Conservation (phyloP, 2,888 invertebrate genomes). For the Matsumyia berberina region DNA sequence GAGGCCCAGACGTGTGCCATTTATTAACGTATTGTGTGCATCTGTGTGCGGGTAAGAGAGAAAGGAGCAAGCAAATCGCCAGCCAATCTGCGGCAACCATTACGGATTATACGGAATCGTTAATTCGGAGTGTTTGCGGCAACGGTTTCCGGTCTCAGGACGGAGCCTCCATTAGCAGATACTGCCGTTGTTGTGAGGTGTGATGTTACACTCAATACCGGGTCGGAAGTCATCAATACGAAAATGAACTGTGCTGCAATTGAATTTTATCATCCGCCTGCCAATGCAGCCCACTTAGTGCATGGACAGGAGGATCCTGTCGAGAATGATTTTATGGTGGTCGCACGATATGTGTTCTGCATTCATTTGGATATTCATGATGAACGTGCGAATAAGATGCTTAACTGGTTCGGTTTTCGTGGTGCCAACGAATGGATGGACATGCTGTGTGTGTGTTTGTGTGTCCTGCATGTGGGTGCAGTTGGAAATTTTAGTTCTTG, state of each 20-base stretch:
- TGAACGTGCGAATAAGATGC: conserved; percentile 62
- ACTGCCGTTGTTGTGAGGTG: conserved; percentile 55
- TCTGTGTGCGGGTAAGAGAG: not conserved
- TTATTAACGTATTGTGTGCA: conserved; percentile 30
- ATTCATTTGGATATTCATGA: conserved; percentile 43
- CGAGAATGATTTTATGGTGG: conserved; percentile 25
- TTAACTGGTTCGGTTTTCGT: conserved; percentile 21
- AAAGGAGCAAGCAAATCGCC: conserved; percentile 20
- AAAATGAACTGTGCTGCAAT: conserved; percentile 67
- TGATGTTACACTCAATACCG: conserved; percentile 55
- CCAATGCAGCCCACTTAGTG: conserved; percentile 36
- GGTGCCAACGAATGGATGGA: conserved; percentile 3
- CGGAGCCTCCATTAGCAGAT: conserved; percentile 58
- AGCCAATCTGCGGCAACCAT: conserved; percentile 63
- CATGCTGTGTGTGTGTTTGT: not conserved
- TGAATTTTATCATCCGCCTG: conserved; percentile 60
- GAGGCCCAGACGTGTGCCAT: conserved; percentile 37
- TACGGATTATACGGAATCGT: conserved; percentile 70
- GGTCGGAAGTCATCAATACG: conserved; percentile 70
- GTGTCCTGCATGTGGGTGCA: not conserved
- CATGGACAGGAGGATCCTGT: conserved; percentile 22
- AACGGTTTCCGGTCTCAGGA: conserved; percentile 50
- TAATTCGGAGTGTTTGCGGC: conserved; percentile 70
- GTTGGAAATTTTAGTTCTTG: not conserved
- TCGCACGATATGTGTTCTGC: conserved; percentile 46